Base-by-base conservation (phyloP, 1,140 invertebrate genomes). In the Monomorium pharaonis region DNA sequence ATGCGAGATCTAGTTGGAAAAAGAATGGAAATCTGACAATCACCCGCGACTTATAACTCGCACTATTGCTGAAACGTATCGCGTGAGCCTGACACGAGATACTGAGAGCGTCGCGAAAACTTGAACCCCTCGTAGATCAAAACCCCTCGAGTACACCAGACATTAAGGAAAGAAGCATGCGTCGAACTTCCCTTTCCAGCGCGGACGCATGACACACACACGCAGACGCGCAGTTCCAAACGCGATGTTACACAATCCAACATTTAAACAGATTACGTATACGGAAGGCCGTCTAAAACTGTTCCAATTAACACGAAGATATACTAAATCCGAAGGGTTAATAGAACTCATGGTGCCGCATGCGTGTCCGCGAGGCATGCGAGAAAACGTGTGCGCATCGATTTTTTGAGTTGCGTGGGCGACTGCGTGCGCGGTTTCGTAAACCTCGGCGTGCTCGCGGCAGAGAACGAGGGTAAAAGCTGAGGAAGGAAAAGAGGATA, bases 131-230 rank as follows among this genome's bases (percentile, higher is more conserved):
- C 60, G 30, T 67, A 58, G 47, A 86, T 89, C 91, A 87, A 91
- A 88, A 91, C 62, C 87, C 86, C 77, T 89, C 78, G 87, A 86
- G 65, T 58, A 10, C 37, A 37, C 37, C 51, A 30, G 42, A 72
- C 83, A 72, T 89, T 86, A 88, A 87, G 89, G 85, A 89, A 91
- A 75, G 92, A 93, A 88, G 89, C 92, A 94, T 94, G 93, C 93
- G 92, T 94, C 91, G 89, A 58, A 86, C 80, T 93, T 91, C 89
- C 92, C 91, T 92, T 92, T 91, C 90, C 90, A 84, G 81, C 87
- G 58, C 76, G 60, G 63, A 69, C 85, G 69, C 75, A 58, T 58
- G 27, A 56, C 54, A 89, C 67, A 42, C 62, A 37, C 44, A 42
- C 21, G 67, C 47, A 75, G 37, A 37, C 44, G 49, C 21, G 67